Evolutionary conservation across 1,140 invertebrate genomes (phyloP).

Genomic region (Limonius californicus): DNA sequence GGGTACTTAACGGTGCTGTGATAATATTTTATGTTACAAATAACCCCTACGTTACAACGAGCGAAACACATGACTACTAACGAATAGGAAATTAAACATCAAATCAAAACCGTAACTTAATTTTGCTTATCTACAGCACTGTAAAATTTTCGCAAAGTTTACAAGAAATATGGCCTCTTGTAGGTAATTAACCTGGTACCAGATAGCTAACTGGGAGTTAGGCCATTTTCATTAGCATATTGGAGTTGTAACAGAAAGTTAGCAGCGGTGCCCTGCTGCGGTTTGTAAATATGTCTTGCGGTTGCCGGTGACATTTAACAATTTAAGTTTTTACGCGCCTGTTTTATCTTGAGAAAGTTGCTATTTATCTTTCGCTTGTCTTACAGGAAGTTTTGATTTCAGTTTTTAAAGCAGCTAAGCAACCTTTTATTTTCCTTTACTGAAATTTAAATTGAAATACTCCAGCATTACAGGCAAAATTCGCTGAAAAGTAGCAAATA

Average conservation of each 20-base stretch:
- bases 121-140: no score
- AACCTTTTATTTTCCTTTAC: not conserved
- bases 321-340: conserved; percentile 23
- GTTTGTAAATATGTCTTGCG: conserved; percentile 26
- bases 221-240: conserved; percentile 24
- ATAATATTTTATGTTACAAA: conserved; percentile 5
- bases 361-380: conserved; percentile 8
- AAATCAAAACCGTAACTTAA: no score
- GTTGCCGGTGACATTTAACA: conserved; percentile 24
- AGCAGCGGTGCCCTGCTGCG: conserved; percentile 12
- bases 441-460: no score
- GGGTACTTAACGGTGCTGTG: not conserved
- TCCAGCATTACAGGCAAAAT: no score
- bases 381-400: conserved; percentile 6
- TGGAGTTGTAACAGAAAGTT: conserved; percentile 18
- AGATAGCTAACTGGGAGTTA: conserved; percentile 23
- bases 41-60: not conserved
- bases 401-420: not conserved
- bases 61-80: no score
- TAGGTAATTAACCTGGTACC: conserved; percentile 21
- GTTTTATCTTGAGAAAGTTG: conserved; percentile 10
- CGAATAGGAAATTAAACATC: no score
- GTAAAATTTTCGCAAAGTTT: not conserved
- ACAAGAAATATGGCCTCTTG: not conserved
- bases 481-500: no score